Base-by-base conservation (phyloP, 2,797 vertebrate genomes). In the Acropternis orthonyx region DNA sequence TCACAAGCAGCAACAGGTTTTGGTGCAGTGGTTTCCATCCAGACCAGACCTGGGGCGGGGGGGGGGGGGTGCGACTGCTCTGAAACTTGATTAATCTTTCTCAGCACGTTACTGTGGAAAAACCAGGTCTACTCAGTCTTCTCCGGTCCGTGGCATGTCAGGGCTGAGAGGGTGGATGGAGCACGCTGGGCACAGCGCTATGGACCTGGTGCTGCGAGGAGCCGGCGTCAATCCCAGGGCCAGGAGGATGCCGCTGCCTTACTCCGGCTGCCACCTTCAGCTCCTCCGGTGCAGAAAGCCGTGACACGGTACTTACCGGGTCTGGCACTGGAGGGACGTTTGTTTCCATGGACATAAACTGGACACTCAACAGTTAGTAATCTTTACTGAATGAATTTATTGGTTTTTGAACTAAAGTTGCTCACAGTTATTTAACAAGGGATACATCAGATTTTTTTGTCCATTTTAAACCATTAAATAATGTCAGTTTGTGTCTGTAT, bases 361-460 rank as follows among this genome's bases (percentile, higher is more conserved):
- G 95, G 95, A 97, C 96, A 97, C 92, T 91, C 61, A 80, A 90
- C 93, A 96, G 95, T 88, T 88, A 88, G 93, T 98, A 98, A 98
- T 97, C 97, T 98, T 98, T 97, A 98, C 98, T 98, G 98, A 99
- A 99, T 98, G 98, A 99, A 98, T 99, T 99, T 99, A 99, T 99
- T 99, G 98, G 98, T 99, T 98, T 96, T 97, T 98, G 98, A 98
- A 99, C 98, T 98, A 98, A 98, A 98, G 98, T 98, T 98, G 98
- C 98, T 99, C 99, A 99, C 99, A 99, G 98, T 98, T 98, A 98
- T 98, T 97, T 98, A 98, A 98, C 98, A 99, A 98, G 98, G 98
- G 98, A 98, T 98, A 99, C 99, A 99, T 98, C 94, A 97, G 97
- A 95, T 98, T 98, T 98, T 98, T 97, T 97, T 98, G 98, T 98